Conservation (phyloP, 2,888 invertebrate species). For the Ennomos quercinarius region DNA sequence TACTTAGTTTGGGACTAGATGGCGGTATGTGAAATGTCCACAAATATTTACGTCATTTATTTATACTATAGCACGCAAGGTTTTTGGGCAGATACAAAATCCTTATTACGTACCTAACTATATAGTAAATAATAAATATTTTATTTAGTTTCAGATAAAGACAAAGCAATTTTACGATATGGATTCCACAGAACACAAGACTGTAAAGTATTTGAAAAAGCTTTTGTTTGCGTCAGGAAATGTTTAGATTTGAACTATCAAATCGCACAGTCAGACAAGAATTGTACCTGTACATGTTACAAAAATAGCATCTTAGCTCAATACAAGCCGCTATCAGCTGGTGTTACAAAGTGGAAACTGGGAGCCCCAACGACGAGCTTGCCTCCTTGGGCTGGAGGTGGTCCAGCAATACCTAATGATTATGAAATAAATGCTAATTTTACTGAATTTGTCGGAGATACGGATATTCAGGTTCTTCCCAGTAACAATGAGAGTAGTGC, state of each 20-base stretch:
- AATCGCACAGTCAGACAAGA: slow-evolving; percentile 60
- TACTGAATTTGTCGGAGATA: slow-evolving; percentile 12
- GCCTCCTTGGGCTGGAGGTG: slow-evolving; percentile 56
- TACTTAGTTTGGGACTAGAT: too few relatives aligned
- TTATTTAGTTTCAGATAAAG: slow-evolving; percentile 26
- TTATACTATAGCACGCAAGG: too few relatives aligned
- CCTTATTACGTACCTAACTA: too few relatives aligned
- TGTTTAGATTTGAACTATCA: slow-evolving; percentile 63
- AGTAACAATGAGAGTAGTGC: too few relatives aligned
- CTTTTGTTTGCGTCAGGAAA: slow-evolving; percentile 63
- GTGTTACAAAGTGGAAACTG: slow-evolving; percentile 47
- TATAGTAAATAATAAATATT: too few relatives aligned
- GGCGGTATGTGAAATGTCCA: too few relatives aligned
- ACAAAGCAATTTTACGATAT: slow-evolving; percentile 57
- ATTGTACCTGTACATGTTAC: slow-evolving; percentile 65
- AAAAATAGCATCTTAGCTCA: slow-evolving; percentile 51
- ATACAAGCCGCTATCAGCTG: slow-evolving; percentile 30
- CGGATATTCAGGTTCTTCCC: too few relatives aligned
- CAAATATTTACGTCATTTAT: too few relatives aligned
- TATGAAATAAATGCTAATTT: slow-evolving; percentile 20
- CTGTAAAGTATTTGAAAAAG: slow-evolving; percentile 57
- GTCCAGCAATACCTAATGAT: slow-evolving; percentile 1
- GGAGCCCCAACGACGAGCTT: slow-evolving; percentile 60
- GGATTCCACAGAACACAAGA: slow-evolving; percentile 65
- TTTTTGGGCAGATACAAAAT: too few relatives aligned